Evolutionary conservation across 2,113 vertebrate genomes (phyloP), one percentile per base, ranked within the genome.

Genomic region (Garra rufa): DNA sequence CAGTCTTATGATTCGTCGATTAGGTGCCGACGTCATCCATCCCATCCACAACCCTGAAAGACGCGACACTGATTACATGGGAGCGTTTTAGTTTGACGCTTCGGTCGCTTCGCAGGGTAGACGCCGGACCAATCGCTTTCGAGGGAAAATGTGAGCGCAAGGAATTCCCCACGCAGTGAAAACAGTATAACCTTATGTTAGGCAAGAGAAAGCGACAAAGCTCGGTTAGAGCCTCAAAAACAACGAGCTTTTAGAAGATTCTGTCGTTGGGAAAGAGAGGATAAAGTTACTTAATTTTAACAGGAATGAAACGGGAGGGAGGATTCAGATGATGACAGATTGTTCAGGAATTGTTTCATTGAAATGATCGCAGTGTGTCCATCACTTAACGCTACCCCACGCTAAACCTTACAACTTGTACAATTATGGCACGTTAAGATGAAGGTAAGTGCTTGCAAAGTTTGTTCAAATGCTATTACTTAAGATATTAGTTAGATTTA

Each of bases 101-200:
- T 76, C 59, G 24, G 9, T 76, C 34, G 41, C 8, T 76, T 57
- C 5, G 30, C n/a, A 4, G 10, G 10, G 61, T 38, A 26, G 75
- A 43, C 77, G 57, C 48, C 46, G 89, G 90, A 46, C 91, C 91
- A 94, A 89, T 93, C 88, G 87, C 87, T 92, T 92, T 89, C 88
- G 88, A 94, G 94, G 87, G 94, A 94, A 94, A 94, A 93, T 94
- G 92, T 94, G 94, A 94, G 91, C 92, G 91, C 84, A 86, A 92
- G 94, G 94, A 95, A 94, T 94, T 94, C 94, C 94, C 94, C 94
- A 93, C 88, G 85, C 93, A 67, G 61, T 75, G 89, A 92, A 83
- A 83, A 86, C 84, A 93, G 90, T 83, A 85, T 86, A 90, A 86
- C 89, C 88, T 88, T 90, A 91, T 91, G 93, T 90, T 91, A 90